phyloP scores from a whole-genome alignment of 2,888 invertebrate genomes.

The Latheticus oryzae region DNA sequence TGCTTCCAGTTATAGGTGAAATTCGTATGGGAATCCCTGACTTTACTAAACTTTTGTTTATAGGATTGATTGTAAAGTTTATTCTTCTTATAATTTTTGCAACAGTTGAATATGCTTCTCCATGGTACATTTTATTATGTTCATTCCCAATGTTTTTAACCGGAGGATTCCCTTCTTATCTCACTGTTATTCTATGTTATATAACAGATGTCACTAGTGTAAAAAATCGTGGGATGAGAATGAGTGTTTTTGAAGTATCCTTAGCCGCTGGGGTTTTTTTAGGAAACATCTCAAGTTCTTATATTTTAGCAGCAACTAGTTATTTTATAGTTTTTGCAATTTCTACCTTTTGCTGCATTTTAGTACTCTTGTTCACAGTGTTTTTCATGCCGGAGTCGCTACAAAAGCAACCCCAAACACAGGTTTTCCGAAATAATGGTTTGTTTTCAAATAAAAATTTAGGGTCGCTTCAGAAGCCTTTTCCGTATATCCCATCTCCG shows the following conservation, averaged over 20 bases:
- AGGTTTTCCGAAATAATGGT: too few relatives aligned
- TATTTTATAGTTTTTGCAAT: constrained; percentile 13
- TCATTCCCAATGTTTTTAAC: constrained; percentile 14
- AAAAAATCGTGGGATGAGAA: constrained; percentile 26
- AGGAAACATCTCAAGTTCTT: constrained; percentile 30
- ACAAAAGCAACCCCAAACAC: constrained; percentile 14
- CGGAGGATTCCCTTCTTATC: constrained; percentile 18
- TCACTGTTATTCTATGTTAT: constrained; percentile 26
- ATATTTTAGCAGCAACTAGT: constrained; percentile 7
- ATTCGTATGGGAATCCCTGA: too few relatives aligned
- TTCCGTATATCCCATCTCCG: constrained; percentile 44
- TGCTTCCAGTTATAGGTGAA: constrained; percentile 48
- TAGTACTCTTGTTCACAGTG: constrained; percentile 35
- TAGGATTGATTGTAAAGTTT: constrained; percentile 4
- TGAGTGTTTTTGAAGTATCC: constrained; percentile 15
- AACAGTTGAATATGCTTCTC: constrained; percentile 18
- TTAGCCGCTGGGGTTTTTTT: constrained; percentile 11
- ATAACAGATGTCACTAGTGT: constrained; percentile 23
- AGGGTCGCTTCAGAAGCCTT: constrained; percentile 46
- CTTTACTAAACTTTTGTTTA: constrained; percentile 7
- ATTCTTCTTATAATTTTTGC: constrained; percentile 5
- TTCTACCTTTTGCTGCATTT: constrained; percentile 67
- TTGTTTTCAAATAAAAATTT: too few relatives aligned
- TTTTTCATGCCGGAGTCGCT: constrained; percentile 65
- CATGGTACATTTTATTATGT: constrained; percentile 21